A percentile compares a stretch with the other conserved stretches of the same genome.
phyloP scores from a whole-genome alignment of 2,113 vertebrate genomes.

The Stigmatopora argus region DNA sequence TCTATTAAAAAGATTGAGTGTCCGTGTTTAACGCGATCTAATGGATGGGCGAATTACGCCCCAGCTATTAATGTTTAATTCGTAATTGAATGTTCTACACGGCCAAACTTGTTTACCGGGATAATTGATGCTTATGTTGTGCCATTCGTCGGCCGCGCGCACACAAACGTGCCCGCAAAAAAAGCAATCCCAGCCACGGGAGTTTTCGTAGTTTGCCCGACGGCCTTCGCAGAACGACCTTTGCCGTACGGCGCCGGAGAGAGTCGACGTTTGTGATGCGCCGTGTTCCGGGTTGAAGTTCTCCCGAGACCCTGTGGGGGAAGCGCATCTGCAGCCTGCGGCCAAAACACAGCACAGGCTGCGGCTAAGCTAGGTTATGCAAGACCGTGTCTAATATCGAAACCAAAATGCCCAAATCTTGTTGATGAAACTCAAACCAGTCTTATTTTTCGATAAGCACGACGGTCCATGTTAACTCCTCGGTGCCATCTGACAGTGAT shows the following conservation, averaged over 20 bases:
- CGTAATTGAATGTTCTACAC: slow-evolving; percentile 74
- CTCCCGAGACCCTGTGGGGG: neutral
- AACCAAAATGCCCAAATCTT: neutral
- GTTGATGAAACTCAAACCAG: neutral
- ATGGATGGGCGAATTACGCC: slow-evolving; percentile 66
- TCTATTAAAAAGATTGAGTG: slow-evolving; percentile 68
- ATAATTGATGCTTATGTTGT: slow-evolving; percentile 62
- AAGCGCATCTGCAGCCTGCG: neutral
- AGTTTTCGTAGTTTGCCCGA: neutral
- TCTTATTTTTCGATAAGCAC: neutral
- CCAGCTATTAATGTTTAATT: slow-evolving; percentile 71
- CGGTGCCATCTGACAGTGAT: no score
- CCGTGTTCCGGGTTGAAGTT: neutral
- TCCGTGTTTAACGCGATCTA: slow-evolving; percentile 57
- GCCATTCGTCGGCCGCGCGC: slow-evolving; percentile 33
- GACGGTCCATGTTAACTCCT: no score
- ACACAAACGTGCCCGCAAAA: neutral
- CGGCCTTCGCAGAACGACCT: slow-evolving; percentile 1
- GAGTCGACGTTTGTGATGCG: neutral
- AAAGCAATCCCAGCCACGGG: slow-evolving; percentile 1
- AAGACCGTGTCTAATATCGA: neutral
- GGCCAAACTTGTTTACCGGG: slow-evolving; percentile 63
- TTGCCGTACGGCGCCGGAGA: neutral
- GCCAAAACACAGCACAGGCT: neutral
- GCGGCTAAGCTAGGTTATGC: neutral